phyloP scores from a whole-genome alignment of 1,140 invertebrate species.

The Drosophila chauvacae region DNA sequence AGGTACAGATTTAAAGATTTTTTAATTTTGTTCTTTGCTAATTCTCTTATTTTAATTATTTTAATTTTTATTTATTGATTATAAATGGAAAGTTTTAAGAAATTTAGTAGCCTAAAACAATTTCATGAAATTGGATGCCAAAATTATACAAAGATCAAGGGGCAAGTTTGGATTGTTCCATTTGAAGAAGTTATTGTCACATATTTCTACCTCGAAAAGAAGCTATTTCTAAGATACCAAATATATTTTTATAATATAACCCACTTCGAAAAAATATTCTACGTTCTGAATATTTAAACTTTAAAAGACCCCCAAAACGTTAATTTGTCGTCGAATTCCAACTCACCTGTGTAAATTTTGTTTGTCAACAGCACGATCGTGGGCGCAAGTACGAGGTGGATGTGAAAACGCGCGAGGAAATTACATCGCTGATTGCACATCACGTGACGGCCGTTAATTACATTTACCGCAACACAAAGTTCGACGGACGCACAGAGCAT shows the following conservation, averaged over 20 bases:
- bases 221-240: too few relatives aligned
- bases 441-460: slow-evolving; percentile 99
- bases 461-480: slow-evolving; percentile 98
- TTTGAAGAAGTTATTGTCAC: too few relatives aligned
- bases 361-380: slow-evolving; percentile 87
- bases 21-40: too few relatives aligned
- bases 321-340: slow-evolving; percentile 8
- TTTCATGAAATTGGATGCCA: too few relatives aligned
- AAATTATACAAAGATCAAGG: too few relatives aligned
- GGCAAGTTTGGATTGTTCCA: too few relatives aligned
- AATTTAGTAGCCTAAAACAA: too few relatives aligned
- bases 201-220: too few relatives aligned
- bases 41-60: too few relatives aligned
- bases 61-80: too few relatives aligned
- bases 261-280: background rate
- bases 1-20: too few relatives aligned
- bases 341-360: background rate
- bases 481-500: slow-evolving; percentile 94
- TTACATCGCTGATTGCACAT: slow-evolving; percentile 97
- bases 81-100: too few relatives aligned
- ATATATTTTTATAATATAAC: background rate
- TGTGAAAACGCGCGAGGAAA: slow-evolving; percentile 97
- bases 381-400: slow-evolving; percentile 86
- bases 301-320: background rate
- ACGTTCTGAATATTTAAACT: background rate